Evolutionary conservation across 2,888 invertebrate species (phyloP), one percentile per base, ranked within the genome.

Genomic region (Papilio elwesi): DNA sequence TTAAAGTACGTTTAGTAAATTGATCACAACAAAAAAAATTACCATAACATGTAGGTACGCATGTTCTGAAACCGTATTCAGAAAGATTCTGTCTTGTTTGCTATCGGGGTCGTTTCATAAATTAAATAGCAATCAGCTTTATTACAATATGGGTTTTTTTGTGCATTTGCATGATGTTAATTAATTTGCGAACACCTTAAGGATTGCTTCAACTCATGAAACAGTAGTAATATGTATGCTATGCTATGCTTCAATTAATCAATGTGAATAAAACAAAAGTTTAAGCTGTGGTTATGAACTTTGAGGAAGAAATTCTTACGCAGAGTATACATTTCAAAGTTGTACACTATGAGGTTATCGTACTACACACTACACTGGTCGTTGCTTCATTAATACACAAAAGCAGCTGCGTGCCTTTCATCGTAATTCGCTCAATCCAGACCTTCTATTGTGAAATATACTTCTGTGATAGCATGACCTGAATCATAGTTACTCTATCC

Each of bases 361-460:
- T 62, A 15, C 59, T 62, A n/a, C 43, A 62, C 5, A 43, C 59
- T 62, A n/a, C 43, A 62, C 9, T 62, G 59, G n/a, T 43, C 59
- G 43, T 62, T 43, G 13, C 59, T 62, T 67, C 52, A 53, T 52
- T 62, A n/a, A 38, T 62, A 43, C 43, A 62, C 43, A 62, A 62
- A 43, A 62, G 59, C 43, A 15, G 43, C 15, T 38, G 59, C 59
- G 59, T 62, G 59, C 59, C 59, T 43, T 62, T 9, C 59, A 62
- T 59, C n/a, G 38, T 43, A n/a, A n/a, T 43, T 43, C 59, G 11
- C 7, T 15, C n/a, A 62, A 43, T 62, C 59, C 59, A 62, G 59
- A 62, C 59, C 43, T 62, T 62, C 59, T 62, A 62, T 62, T 62
- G 59, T 62, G 43, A 62, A 55, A 62, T 38, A 43, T n/a, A 43